phyloP scores from a whole-genome alignment of 1,140 invertebrate species.

The Oryctes rhinoceros region DNA sequence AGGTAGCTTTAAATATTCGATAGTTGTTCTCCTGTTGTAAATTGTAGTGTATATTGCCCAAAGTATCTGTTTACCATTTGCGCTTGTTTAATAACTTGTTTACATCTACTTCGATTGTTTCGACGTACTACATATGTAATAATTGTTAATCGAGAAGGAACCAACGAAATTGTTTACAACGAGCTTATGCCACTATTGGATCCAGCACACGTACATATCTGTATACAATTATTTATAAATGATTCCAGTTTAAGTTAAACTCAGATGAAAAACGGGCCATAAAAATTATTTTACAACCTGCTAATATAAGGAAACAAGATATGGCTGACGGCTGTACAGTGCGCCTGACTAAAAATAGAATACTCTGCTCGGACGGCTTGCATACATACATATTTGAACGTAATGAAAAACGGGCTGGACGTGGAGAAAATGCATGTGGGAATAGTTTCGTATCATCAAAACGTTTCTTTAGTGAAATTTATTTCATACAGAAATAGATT shows the following conservation, averaged over 20 bases:
- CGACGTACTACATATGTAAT: too few species aligned
- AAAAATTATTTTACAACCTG: slow-evolving; percentile 27
- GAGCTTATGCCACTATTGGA: background rate
- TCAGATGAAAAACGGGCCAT: slow-evolving; percentile 13
- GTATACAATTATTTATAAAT: slow-evolving; percentile 13
- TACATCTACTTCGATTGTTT: too few species aligned
- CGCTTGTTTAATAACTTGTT: too few species aligned
- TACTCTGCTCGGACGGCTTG: background rate
- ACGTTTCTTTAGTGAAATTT: background rate
- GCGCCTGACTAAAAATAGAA: slow-evolving; percentile 11
- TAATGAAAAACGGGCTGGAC: background rate
- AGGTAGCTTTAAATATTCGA: too few species aligned
- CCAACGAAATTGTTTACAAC: background rate
- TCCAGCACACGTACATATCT: background rate
- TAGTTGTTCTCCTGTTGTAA: too few species aligned
- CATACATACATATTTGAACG: background rate
- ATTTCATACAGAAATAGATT: background rate
- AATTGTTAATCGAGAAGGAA: background rate
- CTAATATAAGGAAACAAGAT: slow-evolving; percentile 31
- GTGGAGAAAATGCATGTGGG: background rate
- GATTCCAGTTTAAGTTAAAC: background rate
- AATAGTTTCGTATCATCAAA: background rate
- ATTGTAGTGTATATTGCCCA: too few species aligned
- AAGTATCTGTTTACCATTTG: too few species aligned
- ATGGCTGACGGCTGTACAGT: slow-evolving; percentile 4